Evolutionary conservation across 2,797 vertebrate species (phyloP).

Genomic region (Tapirus indicus): DNA sequence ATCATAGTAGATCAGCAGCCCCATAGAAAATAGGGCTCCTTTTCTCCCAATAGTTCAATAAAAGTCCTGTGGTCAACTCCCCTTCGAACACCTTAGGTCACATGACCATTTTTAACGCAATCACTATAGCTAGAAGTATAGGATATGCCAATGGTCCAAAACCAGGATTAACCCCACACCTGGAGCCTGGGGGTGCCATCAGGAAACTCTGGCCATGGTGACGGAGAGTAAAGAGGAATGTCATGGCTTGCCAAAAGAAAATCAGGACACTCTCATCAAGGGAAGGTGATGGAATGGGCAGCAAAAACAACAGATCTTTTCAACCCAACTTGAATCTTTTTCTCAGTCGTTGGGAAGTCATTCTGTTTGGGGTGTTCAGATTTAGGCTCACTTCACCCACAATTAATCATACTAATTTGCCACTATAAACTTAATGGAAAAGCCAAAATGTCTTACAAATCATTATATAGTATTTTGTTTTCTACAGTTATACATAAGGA

Average conservation of each 20-base stretch:
- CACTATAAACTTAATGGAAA: constrained; percentile 1
- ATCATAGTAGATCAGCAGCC: background rate
- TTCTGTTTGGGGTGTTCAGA: background rate
- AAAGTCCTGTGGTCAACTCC: background rate
- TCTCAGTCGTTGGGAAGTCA: background rate
- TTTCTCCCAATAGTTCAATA: background rate
- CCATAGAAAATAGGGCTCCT: background rate
- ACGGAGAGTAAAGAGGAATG: background rate
- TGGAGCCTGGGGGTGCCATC: background rate
- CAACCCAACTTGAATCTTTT: background rate
- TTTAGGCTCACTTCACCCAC: background rate
- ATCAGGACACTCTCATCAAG: background rate
- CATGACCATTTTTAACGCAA: background rate
- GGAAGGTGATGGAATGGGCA: background rate
- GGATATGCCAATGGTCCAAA: no score
- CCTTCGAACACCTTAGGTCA: background rate
- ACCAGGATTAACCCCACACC: background rate
- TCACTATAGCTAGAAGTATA: background rate
- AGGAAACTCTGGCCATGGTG: background rate
- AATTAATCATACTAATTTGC: background rate
- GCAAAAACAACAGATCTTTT: background rate
- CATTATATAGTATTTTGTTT: background rate
- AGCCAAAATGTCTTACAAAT: background rate
- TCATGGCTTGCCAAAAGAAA: background rate
- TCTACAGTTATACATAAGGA: background rate